Percentiles rank a stretch among this genome's conserved stretches.
phyloP scores from a whole-genome alignment of 2,888 invertebrate species.

The Pollenia angustigena region DNA sequence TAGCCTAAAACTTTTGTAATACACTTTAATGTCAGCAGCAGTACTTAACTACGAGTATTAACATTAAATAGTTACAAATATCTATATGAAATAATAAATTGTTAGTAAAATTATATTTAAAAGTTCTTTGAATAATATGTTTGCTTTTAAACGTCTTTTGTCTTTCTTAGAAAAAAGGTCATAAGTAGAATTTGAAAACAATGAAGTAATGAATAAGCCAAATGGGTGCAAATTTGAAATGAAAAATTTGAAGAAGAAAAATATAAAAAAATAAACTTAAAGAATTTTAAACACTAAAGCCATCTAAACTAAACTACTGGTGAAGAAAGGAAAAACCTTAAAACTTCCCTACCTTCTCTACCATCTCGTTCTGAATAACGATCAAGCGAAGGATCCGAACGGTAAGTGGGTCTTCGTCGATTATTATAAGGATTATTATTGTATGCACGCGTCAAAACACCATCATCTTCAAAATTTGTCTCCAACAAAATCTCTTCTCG shows the following conservation, averaged over 20 bases:
- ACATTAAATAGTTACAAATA: no score
- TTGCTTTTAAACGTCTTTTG: no score
- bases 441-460: conserved; percentile 83
- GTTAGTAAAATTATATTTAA: no score
- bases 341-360: conserved; percentile 78
- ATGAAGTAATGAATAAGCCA: neutral
- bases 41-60: no score
- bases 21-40: neutral
- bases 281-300: neutral
- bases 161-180: no score
- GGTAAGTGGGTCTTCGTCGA: conserved; percentile 80
- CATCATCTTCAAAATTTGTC: conserved; percentile 84
- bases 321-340: neutral
- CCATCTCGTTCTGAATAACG: conserved; percentile 83
- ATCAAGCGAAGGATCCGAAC: conserved; percentile 83
- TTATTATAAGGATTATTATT: conserved; percentile 81
- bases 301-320: neutral
- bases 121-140: no score
- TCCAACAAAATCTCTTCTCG: conserved; percentile 84
- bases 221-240: conserved; percentile 34
- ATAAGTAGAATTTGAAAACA: no score
- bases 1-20: neutral
- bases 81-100: no score
- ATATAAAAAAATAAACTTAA: neutral
- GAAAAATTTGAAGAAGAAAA: neutral